A percentile compares a stretch with the other conserved stretches of the same genome.
These are phyloP conservation scores for Scolanthus callimorphus DNA, from an alignment of 92 coral and sea anemone genomes.

Conservation along the genomic window DNA sequence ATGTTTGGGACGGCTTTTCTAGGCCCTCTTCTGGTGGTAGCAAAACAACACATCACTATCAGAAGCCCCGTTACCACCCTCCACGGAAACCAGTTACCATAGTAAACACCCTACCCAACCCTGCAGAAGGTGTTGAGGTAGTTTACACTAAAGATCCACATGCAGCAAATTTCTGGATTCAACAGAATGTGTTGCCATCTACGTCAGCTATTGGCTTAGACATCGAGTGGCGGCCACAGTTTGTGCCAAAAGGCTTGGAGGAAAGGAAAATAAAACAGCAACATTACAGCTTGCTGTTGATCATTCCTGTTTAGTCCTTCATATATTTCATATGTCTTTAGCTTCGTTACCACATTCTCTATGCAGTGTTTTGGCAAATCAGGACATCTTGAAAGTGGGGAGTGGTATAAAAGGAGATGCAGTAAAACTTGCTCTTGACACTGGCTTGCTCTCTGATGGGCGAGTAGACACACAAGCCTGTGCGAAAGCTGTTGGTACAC, in stretches of 20 bases:
- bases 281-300: constrained; percentile 77
- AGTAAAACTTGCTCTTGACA: constrained; percentile 46
- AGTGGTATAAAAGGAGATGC: constrained; percentile 63
- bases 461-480: constrained; percentile 51
- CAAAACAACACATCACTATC: too few species aligned
- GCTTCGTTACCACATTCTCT: constrained; percentile 47
- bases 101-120: constrained; percentile 34
- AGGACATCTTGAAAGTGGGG: constrained; percentile 63
- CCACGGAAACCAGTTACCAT: constrained; percentile 6
- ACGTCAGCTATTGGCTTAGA: constrained; percentile 73
- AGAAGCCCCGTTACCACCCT: background rate
- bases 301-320: constrained; percentile 61
- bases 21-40: background rate
- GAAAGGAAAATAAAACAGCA: constrained; percentile 77
- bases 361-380: constrained; percentile 21
- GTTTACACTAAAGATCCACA: constrained; percentile 75
- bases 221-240: constrained; percentile 94
- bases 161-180: constrained; percentile 76
- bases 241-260: constrained; percentile 68
- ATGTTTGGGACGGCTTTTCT: background rate
- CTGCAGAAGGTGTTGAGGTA: too few species aligned
- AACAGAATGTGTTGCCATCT: constrained; percentile 50
- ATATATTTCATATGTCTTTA: constrained; percentile 42
- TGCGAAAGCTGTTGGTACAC: constrained; percentile 35
- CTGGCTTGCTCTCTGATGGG: constrained; percentile 55